Percentiles rank a stretch among this genome's conserved stretches.
Evolutionary conservation across 2,113 vertebrate genomes (phyloP).

Genomic region (Martes martes): DNA sequence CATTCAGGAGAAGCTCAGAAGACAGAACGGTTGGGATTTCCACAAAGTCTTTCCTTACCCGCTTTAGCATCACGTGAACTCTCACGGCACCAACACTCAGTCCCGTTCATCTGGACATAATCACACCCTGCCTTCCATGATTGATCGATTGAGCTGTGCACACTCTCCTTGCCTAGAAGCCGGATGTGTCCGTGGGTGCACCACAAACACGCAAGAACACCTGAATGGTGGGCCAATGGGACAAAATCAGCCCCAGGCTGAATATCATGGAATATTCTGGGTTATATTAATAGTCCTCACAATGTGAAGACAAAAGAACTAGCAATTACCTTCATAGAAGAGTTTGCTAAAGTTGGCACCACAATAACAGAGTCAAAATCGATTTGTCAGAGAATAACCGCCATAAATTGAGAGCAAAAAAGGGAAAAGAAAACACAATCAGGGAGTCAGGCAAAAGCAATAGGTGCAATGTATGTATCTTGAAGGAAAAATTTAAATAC

Average conservation of each 20-base stretch:
- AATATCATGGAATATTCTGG: constrained; percentile 27
- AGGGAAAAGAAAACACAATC: neutral
- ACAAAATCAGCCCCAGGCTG: constrained; percentile 10
- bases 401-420: constrained; percentile 10
- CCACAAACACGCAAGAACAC: constrained; percentile 9
- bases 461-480: neutral
- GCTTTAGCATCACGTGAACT: neutral
- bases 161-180: neutral
- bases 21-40: neutral
- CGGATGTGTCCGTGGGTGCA: neutral
- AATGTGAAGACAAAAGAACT: constrained; percentile 36
- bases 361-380: neutral
- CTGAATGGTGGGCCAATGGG: neutral
- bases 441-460: neutral
- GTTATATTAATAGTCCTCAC: constrained; percentile 27
- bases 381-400: constrained; percentile 6
- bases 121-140: neutral
- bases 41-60: neutral
- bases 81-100: neutral
- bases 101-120: neutral
- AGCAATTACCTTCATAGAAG: constrained; percentile 43
- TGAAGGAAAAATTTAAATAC: neutral
- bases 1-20: neutral
- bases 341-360: neutral
- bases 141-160: neutral